Base-by-base conservation (phyloP, 1,140 invertebrate genomes). In the Phenacoccus solenopsis region DNA sequence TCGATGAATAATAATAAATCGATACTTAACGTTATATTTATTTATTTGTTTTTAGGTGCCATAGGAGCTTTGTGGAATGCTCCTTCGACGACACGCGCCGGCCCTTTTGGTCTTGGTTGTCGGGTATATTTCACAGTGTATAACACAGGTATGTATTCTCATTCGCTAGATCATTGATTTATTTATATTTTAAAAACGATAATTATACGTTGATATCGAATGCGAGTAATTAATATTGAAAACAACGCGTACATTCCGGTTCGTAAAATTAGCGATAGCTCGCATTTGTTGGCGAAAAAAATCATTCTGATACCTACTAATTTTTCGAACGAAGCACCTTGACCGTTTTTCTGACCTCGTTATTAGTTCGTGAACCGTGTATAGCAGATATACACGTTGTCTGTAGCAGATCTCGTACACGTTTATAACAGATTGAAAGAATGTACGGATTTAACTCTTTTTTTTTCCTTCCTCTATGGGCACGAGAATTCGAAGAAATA, bases 21-120 rank as follows among this genome's bases (percentile, higher is more conserved):
- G n/a, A 10, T 38, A 38, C 32, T n/a, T 38, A 38, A 38, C n/a
- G 9, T 10, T 10, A 38, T 38, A 10, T 10, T 38, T 10, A 38
- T 10, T 59, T 64, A 10, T 64, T 9, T 64, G 59, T 64, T 64
- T 64, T 3, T n/a, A 64, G 59, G 59, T 64, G 59, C 59, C 59
- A 64, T 64, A 64, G 59, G 59, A 64, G 59, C 59, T 27, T 24
- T 64, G 59, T 64, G 59, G 59, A 64, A 64, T 64, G 59, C 59
- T 64, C 59, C 59, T 64, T 64, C 59, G 59, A 64, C 59, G 59
- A 64, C 59, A 64, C 59, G 59, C 25, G 21, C 9, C 22, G 59
- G 59, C 59, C 59, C 20, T 64, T 1, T 20, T 64, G 59, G 59
- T 64, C 59, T 24, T 64, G 59, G 10, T 64, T 24, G 59, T 64